Evolutionary conservation across 2,888 invertebrate genomes (phyloP).

Genomic region (Xestia sexstrigata): DNA sequence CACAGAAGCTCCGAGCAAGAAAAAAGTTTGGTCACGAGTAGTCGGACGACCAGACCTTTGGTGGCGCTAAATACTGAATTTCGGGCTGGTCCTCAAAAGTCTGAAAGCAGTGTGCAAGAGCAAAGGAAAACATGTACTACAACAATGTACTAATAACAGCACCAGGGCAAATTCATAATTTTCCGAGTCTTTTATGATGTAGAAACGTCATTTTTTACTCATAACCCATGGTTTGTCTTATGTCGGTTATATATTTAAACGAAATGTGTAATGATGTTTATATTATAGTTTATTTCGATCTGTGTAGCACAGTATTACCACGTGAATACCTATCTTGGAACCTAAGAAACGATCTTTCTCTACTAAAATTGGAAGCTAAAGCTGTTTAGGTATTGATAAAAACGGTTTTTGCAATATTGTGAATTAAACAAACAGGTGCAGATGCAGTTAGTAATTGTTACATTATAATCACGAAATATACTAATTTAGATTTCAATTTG

Average conservation of each 20-base stretch:
- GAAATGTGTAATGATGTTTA: constrained; percentile 3
- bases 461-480: constrained; percentile 13
- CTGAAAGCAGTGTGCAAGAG: not conserved
- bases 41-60: not conserved
- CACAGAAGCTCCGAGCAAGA: not conserved
- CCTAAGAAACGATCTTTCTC: too few relatives aligned
- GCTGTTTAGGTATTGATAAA: too few relatives aligned
- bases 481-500: constrained; percentile 40
- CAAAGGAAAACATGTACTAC: not conserved
- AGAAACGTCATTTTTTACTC: constrained; percentile 1
- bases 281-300: constrained; percentile 22
- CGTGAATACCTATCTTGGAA: not conserved
- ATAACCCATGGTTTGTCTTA: constrained; percentile 12
- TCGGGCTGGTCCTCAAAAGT: not conserved
- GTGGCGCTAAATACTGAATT: not conserved
- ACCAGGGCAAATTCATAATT: constrained; percentile 11
- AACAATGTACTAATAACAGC: constrained; percentile 4
- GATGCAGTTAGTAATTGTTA: not conserved
- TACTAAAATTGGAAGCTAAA: too few relatives aligned
- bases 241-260: not conserved
- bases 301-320: constrained; percentile 24
- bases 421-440: not conserved
- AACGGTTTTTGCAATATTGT: not conserved
- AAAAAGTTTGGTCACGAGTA: not conserved
- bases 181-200: constrained; percentile 5